phyloP scores from a whole-genome alignment of 2,888 invertebrate genomes.

The Philhelius pedissequus region DNA sequence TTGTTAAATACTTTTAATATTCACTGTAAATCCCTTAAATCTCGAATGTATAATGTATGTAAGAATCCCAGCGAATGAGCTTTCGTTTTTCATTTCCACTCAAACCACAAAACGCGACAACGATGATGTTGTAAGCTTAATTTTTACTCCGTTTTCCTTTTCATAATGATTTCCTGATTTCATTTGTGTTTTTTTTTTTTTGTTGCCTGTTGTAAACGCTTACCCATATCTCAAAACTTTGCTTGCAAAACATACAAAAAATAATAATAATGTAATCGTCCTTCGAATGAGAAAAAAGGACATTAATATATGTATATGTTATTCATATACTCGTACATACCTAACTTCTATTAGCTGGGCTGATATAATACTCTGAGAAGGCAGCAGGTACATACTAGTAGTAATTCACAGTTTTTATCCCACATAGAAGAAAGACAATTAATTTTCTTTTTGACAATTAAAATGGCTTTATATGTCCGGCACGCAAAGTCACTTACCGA shows the following conservation, averaged over 20 bases:
- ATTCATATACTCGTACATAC: no score
- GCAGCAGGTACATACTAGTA: background rate
- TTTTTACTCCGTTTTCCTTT: conserved; percentile 49
- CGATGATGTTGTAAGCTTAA: conserved; percentile 56
- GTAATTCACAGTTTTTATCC: conserved; percentile 9
- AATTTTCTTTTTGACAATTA: conserved; percentile 67
- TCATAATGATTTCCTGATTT: conserved; percentile 46
- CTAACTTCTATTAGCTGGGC: no score
- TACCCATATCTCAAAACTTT: conserved; percentile 49
- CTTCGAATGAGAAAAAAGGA: conserved; percentile 26
- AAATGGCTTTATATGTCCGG: conserved; percentile 68
- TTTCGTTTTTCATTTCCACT: conserved; percentile 2
- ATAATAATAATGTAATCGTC: conserved; percentile 11
- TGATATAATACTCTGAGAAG: background rate
- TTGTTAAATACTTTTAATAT: background rate
- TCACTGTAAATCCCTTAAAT: conserved; percentile 2
- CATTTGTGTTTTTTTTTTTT: conserved; percentile 34
- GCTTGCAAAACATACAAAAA: background rate
- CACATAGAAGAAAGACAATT: conserved; percentile 52
- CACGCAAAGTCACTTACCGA: conserved; percentile 68
- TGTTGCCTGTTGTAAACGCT: conserved; percentile 44
- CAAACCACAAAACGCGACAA: conserved; percentile 1
- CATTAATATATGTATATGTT: background rate
- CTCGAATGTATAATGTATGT: background rate
- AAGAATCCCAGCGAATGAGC: background rate